Base-by-base conservation (phyloP, 2,888 invertebrate genomes). In the Alloplasta piceator region DNA sequence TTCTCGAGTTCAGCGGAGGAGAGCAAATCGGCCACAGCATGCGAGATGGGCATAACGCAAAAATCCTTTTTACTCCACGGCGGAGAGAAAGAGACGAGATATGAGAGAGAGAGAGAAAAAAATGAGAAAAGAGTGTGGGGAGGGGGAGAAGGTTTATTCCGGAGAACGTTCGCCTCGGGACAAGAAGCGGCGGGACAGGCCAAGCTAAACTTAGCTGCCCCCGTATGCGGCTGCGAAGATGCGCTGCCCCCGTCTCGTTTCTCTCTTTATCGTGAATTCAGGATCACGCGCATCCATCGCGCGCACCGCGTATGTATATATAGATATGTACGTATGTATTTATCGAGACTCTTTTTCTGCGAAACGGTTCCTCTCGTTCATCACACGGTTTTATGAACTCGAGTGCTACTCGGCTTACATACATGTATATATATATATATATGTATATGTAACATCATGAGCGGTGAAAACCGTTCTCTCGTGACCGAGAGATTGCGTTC, bases 181-280 rank as follows among this genome's bases (percentile, higher is more conserved):
- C 71, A 43, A 73, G 73, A 77, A 81, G 71, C 71, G 46, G 80
- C 66, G 50, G 64, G 63, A 61, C 48, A 71, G 67, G 68, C 71
- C 79, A 73, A 64, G 78, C 82, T 84, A 84, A 84, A 84, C 80
- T 84, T 84, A 84, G 84, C 80, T 74, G 75, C 79, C 60, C 74
- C 78, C 76, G 60, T 72, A 67, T 61, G 72, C 64, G 76, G 80
- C 61, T 39, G 68, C 36, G 39, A 58, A 60, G 50, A 78, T 63
- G 77, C 71, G 63, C 52, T 78, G 48, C 67, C 72, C 1, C 26
- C 1, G 26, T 26, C 26, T 26, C 26, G 1, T 26, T 80, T 82
- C 50, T 75, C 67, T 67, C 68, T 72, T 72, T 78, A 60, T 78
- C 71, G 74, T 78, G 82, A 82, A 82, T 82, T 82, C 71, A 82